These are phyloP conservation scores for Mayetiola destructor DNA, from an alignment of 2,888 invertebrate species.

Conservation along the genomic window DNA sequence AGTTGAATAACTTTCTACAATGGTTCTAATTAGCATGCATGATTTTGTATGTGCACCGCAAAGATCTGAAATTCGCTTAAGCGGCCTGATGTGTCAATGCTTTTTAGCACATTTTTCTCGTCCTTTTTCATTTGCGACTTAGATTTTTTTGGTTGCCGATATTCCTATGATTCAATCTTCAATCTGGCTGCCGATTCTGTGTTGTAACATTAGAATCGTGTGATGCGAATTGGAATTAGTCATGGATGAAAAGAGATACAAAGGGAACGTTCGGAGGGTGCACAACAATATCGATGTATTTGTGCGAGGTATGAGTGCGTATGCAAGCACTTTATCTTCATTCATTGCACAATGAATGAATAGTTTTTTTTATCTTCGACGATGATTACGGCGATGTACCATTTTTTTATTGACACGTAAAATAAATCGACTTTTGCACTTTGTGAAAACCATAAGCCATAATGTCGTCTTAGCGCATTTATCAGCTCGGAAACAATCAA, in stretches of 20 bases:
- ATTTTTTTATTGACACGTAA: not conserved
- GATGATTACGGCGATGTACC: not conserved
- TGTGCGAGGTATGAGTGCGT: too few species aligned
- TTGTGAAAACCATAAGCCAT: too few species aligned
- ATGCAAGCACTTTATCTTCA: conserved; percentile 4
- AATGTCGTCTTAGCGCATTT: not conserved
- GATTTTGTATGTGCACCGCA: conserved; percentile 1
- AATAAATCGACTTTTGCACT: conserved; percentile 1
- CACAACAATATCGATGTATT: too few species aligned
- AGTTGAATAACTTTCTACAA: conserved; percentile 8
- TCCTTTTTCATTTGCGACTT: too few species aligned
- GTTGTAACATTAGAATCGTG: conserved; percentile 6
- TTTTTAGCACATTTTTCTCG: too few species aligned
- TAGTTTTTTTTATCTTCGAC: not conserved
- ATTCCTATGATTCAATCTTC: too few species aligned
- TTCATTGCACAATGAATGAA: not conserved
- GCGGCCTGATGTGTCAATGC: too few species aligned
- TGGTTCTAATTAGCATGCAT: conserved; percentile 11
- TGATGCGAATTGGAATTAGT: conserved; percentile 4
- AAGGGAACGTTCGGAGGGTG: not conserved
- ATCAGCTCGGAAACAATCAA: not conserved
- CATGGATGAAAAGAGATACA: conserved; percentile 10
- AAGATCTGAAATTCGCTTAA: too few species aligned
- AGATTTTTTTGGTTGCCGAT: too few species aligned
- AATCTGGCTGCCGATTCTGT: not conserved